Evolutionary conservation across 2,113 vertebrate genomes (phyloP).

Genomic region (Nanger granti): DNA sequence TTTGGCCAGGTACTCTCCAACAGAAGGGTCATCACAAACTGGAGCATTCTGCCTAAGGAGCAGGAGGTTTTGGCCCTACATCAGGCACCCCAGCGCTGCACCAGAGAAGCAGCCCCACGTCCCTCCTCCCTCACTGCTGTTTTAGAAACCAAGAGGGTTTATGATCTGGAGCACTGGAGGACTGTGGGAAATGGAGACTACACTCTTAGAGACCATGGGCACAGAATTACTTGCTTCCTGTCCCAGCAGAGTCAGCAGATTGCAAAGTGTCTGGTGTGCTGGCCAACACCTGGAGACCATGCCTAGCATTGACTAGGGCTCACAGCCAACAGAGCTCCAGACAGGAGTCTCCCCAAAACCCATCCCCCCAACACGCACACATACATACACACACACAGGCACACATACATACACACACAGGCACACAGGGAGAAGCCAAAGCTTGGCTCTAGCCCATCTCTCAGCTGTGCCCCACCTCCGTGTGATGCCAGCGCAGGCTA

Average conservation of each 20-base stretch:
- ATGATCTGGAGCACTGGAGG: not conserved
- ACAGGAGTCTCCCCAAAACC: rapidly evolving
- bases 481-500: not conserved
- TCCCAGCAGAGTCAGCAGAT: not conserved
- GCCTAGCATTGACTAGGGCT: not conserved
- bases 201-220: not conserved
- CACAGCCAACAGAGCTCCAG: not conserved
- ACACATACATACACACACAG: too few species aligned
- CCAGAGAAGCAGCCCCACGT: rapidly evolving
- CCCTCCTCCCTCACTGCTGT: rapidly evolving
- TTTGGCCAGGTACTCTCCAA: not conserved
- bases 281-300: not conserved
- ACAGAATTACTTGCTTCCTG: not conserved
- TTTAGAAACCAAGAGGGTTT: not conserved
- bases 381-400: too few species aligned
- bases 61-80: not conserved
- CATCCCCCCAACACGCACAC: too few species aligned
- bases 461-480: not conserved
- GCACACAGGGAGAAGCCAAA: too few species aligned
- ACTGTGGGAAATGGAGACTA: not conserved
- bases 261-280: not conserved
- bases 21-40: not conserved
- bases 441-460: too few species aligned
- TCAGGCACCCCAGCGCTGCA: not conserved
- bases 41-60: not conserved